A percentile compares a stretch with the other conserved stretches of the same genome.
phyloP scores from a whole-genome alignment of 2,888 invertebrate species.

The Apodemia zela region DNA sequence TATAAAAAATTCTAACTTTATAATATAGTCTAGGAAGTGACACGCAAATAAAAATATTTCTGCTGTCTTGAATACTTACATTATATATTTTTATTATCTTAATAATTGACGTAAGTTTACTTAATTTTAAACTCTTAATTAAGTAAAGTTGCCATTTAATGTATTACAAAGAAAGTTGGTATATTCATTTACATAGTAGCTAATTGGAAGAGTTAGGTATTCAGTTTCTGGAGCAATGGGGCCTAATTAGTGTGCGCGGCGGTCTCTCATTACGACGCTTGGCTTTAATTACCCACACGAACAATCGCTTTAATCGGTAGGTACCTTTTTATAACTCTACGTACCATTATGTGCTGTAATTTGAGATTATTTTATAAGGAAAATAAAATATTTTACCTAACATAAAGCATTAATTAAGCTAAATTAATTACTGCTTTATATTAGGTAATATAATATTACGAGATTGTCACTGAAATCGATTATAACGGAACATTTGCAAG shows the following conservation, averaged over 20 bases:
- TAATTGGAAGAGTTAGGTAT: constrained; percentile 64
- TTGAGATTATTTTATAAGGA: background rate
- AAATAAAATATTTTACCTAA: constrained; percentile 6
- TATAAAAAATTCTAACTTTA: no score
- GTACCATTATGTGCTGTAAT: constrained; percentile 16
- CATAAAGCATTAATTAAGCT: background rate
- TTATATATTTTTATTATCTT: no score
- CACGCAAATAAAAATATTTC: no score
- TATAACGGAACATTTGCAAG: background rate
- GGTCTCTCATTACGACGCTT: constrained; percentile 55
- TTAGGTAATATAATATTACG: background rate
- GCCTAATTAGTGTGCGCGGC: constrained; percentile 60
- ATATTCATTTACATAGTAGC: constrained; percentile 40
- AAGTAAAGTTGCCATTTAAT: constrained; percentile 5
- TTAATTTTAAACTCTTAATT: constrained; percentile 8
- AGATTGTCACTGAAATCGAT: background rate
- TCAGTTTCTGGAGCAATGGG: constrained; percentile 56
- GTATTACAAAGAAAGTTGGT: constrained; percentile 21
- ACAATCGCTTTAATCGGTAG: constrained; percentile 42
- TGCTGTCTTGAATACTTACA: no score
- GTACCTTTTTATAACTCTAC: constrained; percentile 27
- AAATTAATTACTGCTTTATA: background rate
- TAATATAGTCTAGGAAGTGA: no score
- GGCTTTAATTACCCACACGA: constrained; percentile 60
- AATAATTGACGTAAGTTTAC: constrained; percentile 2